phyloP scores from a whole-genome alignment of 2,113 vertebrate genomes.

The Petrocephalus zakoni region DNA sequence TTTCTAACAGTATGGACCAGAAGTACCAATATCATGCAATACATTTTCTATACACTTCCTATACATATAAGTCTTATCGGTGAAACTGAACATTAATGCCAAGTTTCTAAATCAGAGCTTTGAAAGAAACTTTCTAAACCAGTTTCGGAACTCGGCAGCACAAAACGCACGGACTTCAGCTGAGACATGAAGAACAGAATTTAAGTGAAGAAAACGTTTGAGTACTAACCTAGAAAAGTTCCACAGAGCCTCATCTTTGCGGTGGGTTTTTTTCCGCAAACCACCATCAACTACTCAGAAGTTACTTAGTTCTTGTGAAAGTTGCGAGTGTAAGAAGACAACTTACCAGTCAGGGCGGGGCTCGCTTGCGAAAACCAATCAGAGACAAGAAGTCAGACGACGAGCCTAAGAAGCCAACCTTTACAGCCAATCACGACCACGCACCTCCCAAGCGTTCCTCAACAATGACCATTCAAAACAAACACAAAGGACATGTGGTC shows the following conservation, averaged over 20 bases:
- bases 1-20: not conserved
- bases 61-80: not conserved
- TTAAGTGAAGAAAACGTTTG: not conserved
- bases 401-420: constrained; percentile 41
- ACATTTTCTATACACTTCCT: not conserved
- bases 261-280: constrained; percentile 28
- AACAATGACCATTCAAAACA: constrained; percentile 51
- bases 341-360: constrained; percentile 56
- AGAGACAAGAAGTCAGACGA: constrained; percentile 37
- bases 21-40: not conserved
- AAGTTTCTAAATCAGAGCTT: not conserved
- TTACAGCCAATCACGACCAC: constrained; percentile 61
- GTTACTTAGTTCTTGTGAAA: constrained; percentile 62
- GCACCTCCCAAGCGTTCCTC: constrained; percentile 30
- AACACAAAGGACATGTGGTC: constrained; percentile 54
- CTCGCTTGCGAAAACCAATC: constrained; percentile 59
- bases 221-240: constrained; percentile 74
- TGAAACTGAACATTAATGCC: not conserved
- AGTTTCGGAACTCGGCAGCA: not conserved
- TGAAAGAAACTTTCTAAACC: not conserved
- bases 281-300: constrained; percentile 39
- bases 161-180: not conserved
- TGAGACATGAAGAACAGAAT: not conserved
- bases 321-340: constrained; percentile 62
- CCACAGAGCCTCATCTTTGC: constrained; percentile 77